These are phyloP conservation scores for Acronicta aceris DNA, from an alignment of 2,888 invertebrate species.

Conservation along the genomic window DNA sequence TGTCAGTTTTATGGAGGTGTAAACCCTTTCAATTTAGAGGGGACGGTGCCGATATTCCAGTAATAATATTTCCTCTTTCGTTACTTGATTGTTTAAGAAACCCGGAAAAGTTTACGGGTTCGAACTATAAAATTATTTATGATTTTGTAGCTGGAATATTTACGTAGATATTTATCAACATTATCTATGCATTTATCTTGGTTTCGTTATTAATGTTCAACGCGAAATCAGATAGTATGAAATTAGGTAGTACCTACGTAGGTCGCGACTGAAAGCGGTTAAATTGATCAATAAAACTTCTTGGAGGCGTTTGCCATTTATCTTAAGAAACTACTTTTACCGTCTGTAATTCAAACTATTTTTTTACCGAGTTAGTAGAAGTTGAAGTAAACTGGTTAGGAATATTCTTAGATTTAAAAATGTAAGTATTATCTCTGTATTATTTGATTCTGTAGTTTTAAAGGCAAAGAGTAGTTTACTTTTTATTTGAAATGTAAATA, in stretches of 20 bases:
- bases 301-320: constrained; percentile 7
- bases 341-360: no score
- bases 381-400: neutral
- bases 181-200: constrained; percentile 29
- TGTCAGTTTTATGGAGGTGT: constrained; percentile 29
- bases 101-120: constrained; percentile 4
- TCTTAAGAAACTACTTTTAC: constrained; percentile 5
- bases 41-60: neutral
- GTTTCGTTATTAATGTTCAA: constrained; percentile 27
- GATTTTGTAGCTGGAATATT: constrained; percentile 12
- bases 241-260: constrained; percentile 22
- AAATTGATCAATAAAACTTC: constrained; percentile 17
- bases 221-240: constrained; percentile 30
- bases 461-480: constrained; percentile 12
- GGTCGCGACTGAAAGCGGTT: constrained; percentile 8
- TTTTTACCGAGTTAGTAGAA: neutral
- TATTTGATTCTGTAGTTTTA: constrained; percentile 11
- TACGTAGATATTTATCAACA: constrained; percentile 20
- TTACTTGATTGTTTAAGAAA: constrained; percentile 8
- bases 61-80: constrained; percentile 11
- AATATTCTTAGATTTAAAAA: neutral
- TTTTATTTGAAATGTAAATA: constrained; percentile 20
- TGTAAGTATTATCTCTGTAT: neutral
- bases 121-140: constrained; percentile 13
- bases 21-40: constrained; percentile 32